Conservation (phyloP, 2,888 invertebrate genomes). For the Apotomis turbidana region DNA sequence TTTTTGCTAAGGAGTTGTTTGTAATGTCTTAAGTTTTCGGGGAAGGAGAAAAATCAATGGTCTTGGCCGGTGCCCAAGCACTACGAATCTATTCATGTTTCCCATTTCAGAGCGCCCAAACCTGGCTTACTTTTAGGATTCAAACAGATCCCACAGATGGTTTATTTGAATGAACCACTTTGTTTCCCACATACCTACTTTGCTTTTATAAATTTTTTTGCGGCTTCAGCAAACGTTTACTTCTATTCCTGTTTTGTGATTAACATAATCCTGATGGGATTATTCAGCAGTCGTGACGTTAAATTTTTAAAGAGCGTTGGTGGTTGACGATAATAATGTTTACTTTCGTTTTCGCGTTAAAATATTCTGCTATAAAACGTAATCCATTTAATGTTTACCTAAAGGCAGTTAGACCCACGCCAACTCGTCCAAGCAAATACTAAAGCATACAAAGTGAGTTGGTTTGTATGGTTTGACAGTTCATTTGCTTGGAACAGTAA, state of each 20-base stretch:
- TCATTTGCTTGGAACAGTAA: too few relatives aligned
- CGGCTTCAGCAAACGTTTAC: neutral
- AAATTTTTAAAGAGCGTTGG: neutral
- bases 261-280: conserved; percentile 16
- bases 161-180: neutral
- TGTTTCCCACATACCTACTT: neutral
- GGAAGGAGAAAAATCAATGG: conserved; percentile 55
- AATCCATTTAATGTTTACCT: neutral
- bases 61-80: conserved; percentile 57
- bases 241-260: neutral
- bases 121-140: conserved; percentile 11
- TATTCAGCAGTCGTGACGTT: conserved; percentile 9
- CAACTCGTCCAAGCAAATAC: too few relatives aligned
- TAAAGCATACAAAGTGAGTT: too few relatives aligned
- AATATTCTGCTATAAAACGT: neutral
- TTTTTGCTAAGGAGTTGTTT: conserved; percentile 30
- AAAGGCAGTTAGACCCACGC: neutral
- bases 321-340: neutral
- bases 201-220: neutral
- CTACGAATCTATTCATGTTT: conserved; percentile 18
- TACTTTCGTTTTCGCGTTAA: conserved; percentile 1
- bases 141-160: neutral
- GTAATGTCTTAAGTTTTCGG: conserved; percentile 31
- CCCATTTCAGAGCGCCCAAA: conserved; percentile 16
- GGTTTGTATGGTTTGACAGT: too few relatives aligned